Percentiles rank a stretch among this genome's conserved stretches.
These are phyloP conservation scores for Eudyptes chrysolophus DNA, from an alignment of 2,113 vertebrate genomes.

Conservation along the genomic window DNA sequence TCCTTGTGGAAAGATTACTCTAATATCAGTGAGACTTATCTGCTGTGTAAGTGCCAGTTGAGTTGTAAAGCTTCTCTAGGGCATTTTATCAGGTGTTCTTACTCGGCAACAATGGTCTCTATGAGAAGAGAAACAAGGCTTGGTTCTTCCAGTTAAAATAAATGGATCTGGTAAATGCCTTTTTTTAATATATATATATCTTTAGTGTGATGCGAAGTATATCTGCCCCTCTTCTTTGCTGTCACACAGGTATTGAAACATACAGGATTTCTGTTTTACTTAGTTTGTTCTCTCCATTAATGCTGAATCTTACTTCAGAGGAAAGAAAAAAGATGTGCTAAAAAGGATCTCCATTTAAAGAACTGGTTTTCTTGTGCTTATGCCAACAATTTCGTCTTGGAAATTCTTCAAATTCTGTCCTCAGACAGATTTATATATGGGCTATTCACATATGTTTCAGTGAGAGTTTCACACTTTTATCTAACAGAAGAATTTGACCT, in stretches of 20 bases:
- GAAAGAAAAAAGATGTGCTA: neutral
- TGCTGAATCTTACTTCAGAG: neutral
- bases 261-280: neutral
- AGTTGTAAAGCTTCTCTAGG: constrained; percentile 69
- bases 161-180: neutral
- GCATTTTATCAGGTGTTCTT: constrained; percentile 69
- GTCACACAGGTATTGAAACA: neutral
- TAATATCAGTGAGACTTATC: constrained; percentile 48
- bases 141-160: neutral
- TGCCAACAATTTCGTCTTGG: constrained; percentile 13
- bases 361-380: neutral
- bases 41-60: constrained; percentile 40
- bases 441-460: constrained; percentile 42
- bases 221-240: neutral
- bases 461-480: constrained; percentile 37
- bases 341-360: neutral
- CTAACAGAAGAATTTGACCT: constrained; percentile 58
- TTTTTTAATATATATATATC: neutral
- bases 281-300: neutral
- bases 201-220: neutral
- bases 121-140: neutral
- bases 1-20: constrained; percentile 38
- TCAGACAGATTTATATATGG: constrained; percentile 38
- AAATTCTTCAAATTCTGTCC: constrained; percentile 49
- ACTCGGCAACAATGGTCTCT: constrained; percentile 16